Evolutionary conservation across 2,888 invertebrate genomes (phyloP).

Genomic region (Caenorhabditis sulstoni): DNA sequence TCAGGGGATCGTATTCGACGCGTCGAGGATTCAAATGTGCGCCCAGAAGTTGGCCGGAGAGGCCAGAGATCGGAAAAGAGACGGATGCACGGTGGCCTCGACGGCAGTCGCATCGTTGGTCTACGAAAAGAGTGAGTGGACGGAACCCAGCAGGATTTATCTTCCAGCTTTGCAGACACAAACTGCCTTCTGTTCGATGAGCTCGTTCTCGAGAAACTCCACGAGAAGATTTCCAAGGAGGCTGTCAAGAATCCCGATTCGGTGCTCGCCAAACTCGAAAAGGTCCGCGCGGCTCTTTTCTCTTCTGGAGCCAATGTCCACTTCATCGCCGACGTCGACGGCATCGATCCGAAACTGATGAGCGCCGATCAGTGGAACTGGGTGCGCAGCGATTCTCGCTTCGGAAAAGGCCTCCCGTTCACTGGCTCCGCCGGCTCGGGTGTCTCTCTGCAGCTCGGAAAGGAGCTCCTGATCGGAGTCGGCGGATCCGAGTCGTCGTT

Average conservation of each 20-base stretch:
- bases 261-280: conserved; percentile 68
- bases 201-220: conserved; percentile 73
- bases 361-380: conserved; percentile 61
- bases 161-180: conserved; percentile 66
- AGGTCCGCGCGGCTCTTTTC: conserved; percentile 70
- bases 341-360: conserved; percentile 49
- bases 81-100: conserved; percentile 85
- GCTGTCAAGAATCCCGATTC: conserved; percentile 60
- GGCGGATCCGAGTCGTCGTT: conserved; percentile 72
- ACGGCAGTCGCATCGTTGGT: conserved; percentile 58
- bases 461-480: conserved; percentile 63
- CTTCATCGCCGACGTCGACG: conserved; percentile 67
- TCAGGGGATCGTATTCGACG: conserved; percentile 55
- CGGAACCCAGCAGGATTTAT: background rate
- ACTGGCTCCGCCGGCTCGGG: conserved; percentile 47
- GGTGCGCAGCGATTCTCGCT: conserved; percentile 36
- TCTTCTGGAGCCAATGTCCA: conserved; percentile 72
- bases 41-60: conserved; percentile 90
- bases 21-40: conserved; percentile 82
- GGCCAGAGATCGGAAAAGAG: conserved; percentile 87
- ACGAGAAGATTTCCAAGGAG: conserved; percentile 66
- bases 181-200: conserved; percentile 70
- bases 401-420: conserved; percentile 53
- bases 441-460: conserved; percentile 40
- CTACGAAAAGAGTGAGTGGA: conserved; percentile 62